These are phyloP conservation scores for Caenorhabditis doughertyi DNA, from an alignment of 2,888 invertebrate genomes.

Conservation along the genomic window DNA sequence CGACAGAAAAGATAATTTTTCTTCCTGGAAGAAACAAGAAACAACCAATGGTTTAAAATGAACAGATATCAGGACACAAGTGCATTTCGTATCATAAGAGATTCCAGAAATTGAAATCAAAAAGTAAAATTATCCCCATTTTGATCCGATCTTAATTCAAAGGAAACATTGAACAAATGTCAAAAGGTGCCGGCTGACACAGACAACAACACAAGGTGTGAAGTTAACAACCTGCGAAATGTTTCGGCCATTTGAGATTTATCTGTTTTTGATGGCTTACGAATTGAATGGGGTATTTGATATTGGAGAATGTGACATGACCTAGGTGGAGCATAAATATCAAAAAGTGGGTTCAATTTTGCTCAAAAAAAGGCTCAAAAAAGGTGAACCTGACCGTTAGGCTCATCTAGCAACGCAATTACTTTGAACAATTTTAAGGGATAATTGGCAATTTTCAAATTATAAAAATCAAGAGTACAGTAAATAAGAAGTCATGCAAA, in stretches of 20 bases:
- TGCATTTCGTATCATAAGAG: conserved; percentile 7
- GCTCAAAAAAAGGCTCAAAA: neutral
- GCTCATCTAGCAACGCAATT: too few species aligned
- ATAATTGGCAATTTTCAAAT: too few species aligned
- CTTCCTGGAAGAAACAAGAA: neutral
- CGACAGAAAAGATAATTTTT: conserved; percentile 7
- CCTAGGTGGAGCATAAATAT: neutral
- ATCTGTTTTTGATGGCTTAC: conserved; percentile 48
- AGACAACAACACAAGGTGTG: conserved; percentile 39
- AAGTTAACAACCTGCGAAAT: conserved; percentile 44
- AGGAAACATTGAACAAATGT: conserved; percentile 32
- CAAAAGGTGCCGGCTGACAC: conserved; percentile 10
- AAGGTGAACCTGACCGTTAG: too few species aligned
- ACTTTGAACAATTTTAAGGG: too few species aligned
- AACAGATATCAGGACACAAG: conserved; percentile 7
- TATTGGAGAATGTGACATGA: neutral
- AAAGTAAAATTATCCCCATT: conserved; percentile 33
- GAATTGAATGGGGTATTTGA: neutral
- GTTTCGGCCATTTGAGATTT: conserved; percentile 55
- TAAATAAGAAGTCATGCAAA: too few species aligned
- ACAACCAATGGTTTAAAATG: neutral
- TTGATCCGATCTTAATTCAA: neutral
- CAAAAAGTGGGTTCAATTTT: neutral
- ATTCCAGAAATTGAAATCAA: conserved; percentile 20
- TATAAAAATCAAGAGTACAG: too few species aligned